phyloP scores from a whole-genome alignment of 2,888 invertebrate species.

The Dorcus hopei region DNA sequence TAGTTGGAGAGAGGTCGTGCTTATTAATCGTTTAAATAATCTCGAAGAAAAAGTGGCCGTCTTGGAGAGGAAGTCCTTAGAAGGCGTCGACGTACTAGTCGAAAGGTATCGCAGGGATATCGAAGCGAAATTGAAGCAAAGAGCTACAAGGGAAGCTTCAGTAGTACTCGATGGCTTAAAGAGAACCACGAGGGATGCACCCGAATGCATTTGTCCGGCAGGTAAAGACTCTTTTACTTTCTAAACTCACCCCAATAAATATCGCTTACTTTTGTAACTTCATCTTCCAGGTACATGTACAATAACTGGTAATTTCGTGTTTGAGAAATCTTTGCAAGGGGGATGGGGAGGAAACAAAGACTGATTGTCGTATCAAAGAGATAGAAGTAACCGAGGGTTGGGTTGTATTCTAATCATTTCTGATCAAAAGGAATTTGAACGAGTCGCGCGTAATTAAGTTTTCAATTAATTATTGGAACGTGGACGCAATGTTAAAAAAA shows the following conservation, averaged over 20 bases:
- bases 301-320: too few species aligned
- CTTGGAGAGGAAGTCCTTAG: conserved; percentile 52
- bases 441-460: too few species aligned
- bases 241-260: too few species aligned
- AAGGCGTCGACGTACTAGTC: conserved; percentile 50
- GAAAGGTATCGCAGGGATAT: conserved; percentile 57
- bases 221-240: conserved; percentile 48
- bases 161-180: conserved; percentile 33
- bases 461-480: too few species aligned
- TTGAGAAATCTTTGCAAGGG: too few species aligned
- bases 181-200: conserved; percentile 57
- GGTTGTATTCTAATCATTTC: too few species aligned
- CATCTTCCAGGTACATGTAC: not conserved
- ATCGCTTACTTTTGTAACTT: not conserved
- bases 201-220: conserved; percentile 71
- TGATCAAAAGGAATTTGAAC: too few species aligned
- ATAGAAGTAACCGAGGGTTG: too few species aligned
- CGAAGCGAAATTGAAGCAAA: conserved; percentile 47
- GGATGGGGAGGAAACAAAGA: too few species aligned
- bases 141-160: conserved; percentile 44
- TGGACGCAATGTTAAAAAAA: too few species aligned
- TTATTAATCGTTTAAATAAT: conserved; percentile 53
- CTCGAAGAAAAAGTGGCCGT: conserved; percentile 58
- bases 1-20: conserved; percentile 56
- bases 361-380: too few species aligned